Conservation (phyloP, 2,888 invertebrate genomes). For the Ischnus inquisitorius region DNA sequence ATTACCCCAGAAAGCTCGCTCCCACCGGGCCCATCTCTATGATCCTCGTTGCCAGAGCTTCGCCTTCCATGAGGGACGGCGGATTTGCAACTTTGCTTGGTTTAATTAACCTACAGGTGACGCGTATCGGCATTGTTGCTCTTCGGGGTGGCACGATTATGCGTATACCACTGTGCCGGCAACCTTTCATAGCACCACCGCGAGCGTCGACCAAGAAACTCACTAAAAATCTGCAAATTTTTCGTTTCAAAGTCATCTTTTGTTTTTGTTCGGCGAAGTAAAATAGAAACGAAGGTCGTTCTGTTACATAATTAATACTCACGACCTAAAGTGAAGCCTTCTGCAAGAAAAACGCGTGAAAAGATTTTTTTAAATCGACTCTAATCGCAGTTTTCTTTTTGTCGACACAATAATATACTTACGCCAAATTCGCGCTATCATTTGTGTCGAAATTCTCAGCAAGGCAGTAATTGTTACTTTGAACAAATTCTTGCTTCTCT, state of each 20-base stretch:
- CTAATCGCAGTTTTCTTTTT: conserved; percentile 28
- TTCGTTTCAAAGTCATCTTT: background rate
- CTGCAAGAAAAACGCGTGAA: conserved; percentile 71
- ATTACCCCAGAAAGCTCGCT: conserved; percentile 97
- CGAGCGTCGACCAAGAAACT: conserved; percentile 99
- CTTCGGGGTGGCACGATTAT: conserved; percentile 98
- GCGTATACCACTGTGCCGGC: conserved; percentile 98
- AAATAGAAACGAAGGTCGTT: background rate
- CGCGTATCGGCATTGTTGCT: conserved; percentile 97
- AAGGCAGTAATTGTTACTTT: conserved; percentile 84
- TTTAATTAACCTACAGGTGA: conserved; percentile 97
- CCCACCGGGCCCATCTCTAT: conserved; percentile 98
- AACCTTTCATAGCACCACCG: conserved; percentile 99
- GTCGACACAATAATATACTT: conserved; percentile 59
- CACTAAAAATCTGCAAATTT: conserved; percentile 93
- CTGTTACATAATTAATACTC: conserved; percentile 73
- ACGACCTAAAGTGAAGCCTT: conserved; percentile 83
- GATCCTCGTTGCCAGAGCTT: conserved; percentile 97
- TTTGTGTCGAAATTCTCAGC: conserved; percentile 83
- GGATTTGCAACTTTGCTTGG: conserved; percentile 93
- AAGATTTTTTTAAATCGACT: conserved; percentile 25
- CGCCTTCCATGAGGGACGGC: conserved; percentile 99
- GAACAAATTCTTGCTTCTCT: conserved; percentile 82
- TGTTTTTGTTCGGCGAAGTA: background rate
- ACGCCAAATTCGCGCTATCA: conserved; percentile 82